phyloP scores from a whole-genome alignment of 2,113 vertebrate species.

The Columba livia region DNA sequence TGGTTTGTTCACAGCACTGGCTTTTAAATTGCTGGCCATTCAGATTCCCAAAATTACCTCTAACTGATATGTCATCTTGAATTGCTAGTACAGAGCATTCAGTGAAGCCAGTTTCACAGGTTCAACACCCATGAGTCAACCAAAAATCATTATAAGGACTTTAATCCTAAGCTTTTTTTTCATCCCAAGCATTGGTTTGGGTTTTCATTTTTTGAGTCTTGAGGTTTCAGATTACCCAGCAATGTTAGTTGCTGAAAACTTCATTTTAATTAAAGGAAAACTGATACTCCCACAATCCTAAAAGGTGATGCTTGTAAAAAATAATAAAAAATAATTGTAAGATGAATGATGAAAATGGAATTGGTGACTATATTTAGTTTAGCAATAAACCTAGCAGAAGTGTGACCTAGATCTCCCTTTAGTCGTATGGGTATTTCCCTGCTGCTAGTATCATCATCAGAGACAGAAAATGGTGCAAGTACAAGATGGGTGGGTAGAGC shows the following conservation, averaged over 20 bases:
- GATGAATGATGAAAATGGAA: neutral
- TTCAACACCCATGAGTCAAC: neutral
- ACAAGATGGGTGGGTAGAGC: neutral
- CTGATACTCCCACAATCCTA: neutral
- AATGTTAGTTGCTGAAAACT: neutral
- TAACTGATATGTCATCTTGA: neutral
- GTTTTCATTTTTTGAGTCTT: neutral
- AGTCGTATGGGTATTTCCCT: neutral
- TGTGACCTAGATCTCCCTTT: neutral
- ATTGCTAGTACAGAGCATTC: neutral
- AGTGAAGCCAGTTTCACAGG: neutral
- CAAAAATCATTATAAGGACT: neutral
- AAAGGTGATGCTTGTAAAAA: neutral
- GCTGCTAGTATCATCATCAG: neutral
- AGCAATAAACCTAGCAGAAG: neutral
- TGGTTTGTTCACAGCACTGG: neutral
- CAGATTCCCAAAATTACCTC: neutral
- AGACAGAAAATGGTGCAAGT: neutral
- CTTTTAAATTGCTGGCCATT: neutral
- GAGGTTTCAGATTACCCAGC: neutral
- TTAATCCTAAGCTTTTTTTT: neutral
- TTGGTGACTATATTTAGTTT: neutral
- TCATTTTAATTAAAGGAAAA: neutral
- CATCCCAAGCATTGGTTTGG: neutral
- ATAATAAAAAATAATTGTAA: neutral